phyloP scores from a whole-genome alignment of 1,140 invertebrate species.

The Helicoverpa armigera region DNA sequence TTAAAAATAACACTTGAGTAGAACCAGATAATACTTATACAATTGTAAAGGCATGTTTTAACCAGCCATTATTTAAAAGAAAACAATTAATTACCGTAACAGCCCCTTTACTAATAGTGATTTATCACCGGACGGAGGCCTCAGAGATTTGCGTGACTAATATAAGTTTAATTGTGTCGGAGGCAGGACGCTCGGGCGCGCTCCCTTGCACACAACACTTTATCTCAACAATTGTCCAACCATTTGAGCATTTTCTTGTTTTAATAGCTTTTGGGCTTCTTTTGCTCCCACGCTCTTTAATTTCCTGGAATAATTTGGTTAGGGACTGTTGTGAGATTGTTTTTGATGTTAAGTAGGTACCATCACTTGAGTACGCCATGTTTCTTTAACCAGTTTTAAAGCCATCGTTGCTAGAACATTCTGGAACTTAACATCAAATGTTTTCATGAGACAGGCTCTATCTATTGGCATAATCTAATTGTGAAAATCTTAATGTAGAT shows the following conservation, averaged over 20 bases:
- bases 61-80: not conserved
- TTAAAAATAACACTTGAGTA: too few relatives aligned
- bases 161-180: slow-evolving; percentile 33
- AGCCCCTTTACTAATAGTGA: slow-evolving; percentile 3
- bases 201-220: not conserved
- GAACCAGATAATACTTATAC: too few relatives aligned
- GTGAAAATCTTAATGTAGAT: too few relatives aligned
- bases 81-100: slow-evolving; percentile 13
- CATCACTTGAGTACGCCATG: not conserved
- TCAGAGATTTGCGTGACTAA: slow-evolving; percentile 38
- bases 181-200: not conserved
- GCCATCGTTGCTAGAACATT: too few relatives aligned
- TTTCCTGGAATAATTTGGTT: slow-evolving; percentile 5
- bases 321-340: not conserved
- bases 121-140: slow-evolving; percentile 9
- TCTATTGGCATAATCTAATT: too few relatives aligned
- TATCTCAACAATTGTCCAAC: not conserved
- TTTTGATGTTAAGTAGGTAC: not conserved
- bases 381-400: too few relatives aligned
- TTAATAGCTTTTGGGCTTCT: slow-evolving; percentile 13
- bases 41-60: too few relatives aligned
- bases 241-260: not conserved
- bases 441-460: too few relatives aligned
- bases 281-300: not conserved
- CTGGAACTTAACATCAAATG: too few relatives aligned